Conservation (phyloP, 2,888 invertebrate species). For the Scaptomyza polygonia region DNA sequence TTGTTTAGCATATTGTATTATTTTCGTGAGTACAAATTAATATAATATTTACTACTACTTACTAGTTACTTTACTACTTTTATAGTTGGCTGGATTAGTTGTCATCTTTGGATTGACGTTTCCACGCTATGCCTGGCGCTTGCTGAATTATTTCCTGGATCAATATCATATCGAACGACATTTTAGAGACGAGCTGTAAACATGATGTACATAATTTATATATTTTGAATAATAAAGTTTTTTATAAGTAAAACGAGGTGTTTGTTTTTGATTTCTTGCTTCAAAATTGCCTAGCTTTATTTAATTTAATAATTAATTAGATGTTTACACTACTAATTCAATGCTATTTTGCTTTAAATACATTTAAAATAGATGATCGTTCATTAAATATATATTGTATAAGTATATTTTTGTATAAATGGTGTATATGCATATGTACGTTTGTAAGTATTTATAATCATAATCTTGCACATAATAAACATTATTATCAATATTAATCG, state of each 20-base stretch:
- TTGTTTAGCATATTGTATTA: constrained; percentile 44
- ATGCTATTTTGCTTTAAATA: constrained; percentile 65
- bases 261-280: constrained; percentile 51
- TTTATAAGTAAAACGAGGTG: constrained; percentile 31
- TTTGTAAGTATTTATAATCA: constrained; percentile 39
- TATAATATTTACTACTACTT: no score
- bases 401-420: constrained; percentile 32
- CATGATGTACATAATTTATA: constrained; percentile 22
- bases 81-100: constrained; percentile 36
- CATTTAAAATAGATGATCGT: constrained; percentile 73
- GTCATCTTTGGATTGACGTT: constrained; percentile 53
- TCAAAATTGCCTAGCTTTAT: constrained; percentile 73
- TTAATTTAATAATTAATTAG: constrained; percentile 71
- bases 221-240: constrained; percentile 8
- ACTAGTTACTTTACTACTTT: no score
- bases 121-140: constrained; percentile 49
- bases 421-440: constrained; percentile 33
- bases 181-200: constrained; percentile 51
- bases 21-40: constrained; percentile 43
- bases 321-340: constrained; percentile 76
- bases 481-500: constrained; percentile 70
- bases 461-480: constrained; percentile 51
- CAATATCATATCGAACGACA: constrained; percentile 44
- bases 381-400: constrained; percentile 49
- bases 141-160: constrained; percentile 55